phyloP scores from a whole-genome alignment of 2,888 invertebrate genomes.

The Plagiodera versicolora region DNA sequence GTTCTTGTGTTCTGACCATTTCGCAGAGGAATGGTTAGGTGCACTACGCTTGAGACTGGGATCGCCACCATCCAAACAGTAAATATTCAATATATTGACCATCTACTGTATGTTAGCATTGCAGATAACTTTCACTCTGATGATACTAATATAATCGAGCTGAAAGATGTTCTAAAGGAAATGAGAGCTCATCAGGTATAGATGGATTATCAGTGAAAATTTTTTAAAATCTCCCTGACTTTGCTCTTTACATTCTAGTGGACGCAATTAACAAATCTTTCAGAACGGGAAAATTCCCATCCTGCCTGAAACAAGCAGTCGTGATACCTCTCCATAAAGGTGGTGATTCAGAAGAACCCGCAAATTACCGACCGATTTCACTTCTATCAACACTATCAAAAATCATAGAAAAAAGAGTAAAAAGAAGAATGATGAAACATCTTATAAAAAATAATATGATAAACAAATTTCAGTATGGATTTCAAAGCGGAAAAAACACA shows the following conservation, averaged over 20 bases:
- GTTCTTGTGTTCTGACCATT: too few relatives aligned
- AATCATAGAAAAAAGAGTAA: neutral
- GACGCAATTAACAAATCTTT: too few relatives aligned
- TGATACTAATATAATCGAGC: too few relatives aligned
- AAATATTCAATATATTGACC: neutral
- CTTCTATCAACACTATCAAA: neutral
- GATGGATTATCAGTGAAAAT: too few relatives aligned
- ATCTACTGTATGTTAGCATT: neutral
- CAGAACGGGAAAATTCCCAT: neutral
- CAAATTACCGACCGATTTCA: slow-evolving; percentile 1
- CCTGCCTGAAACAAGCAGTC: neutral
- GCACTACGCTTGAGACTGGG: neutral
- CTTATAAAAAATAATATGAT: slow-evolving; percentile 1
- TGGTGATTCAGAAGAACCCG: neutral
- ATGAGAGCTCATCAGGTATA: too few relatives aligned
- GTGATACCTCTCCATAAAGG: slow-evolving; percentile 6
- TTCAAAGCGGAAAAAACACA: neutral
- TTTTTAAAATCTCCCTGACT: too few relatives aligned
- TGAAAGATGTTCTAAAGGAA: too few relatives aligned
- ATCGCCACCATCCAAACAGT: neutral
- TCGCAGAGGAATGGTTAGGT: neutral
- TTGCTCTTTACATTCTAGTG: too few relatives aligned
- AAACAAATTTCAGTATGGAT: neutral
- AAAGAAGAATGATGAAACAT: neutral
- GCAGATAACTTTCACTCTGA: too few relatives aligned